Evolutionary conservation across 1,140 invertebrate genomes (phyloP).

Genomic region (Tetramorium simillimum): DNA sequence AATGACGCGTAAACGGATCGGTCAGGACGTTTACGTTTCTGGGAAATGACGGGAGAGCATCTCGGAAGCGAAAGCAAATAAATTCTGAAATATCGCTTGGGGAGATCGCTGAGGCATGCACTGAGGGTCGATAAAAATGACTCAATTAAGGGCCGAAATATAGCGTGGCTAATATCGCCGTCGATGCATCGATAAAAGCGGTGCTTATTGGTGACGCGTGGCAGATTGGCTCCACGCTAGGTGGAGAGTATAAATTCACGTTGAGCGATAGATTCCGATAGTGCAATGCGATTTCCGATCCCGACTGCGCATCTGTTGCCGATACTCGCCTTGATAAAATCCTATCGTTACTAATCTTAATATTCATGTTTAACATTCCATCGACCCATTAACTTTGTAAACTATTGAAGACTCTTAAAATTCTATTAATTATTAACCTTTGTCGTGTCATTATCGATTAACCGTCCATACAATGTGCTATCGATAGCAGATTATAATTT

Average conservation of each 20-base stretch:
- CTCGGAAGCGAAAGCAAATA: background rate
- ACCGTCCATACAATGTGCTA: background rate
- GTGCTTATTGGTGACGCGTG: conserved; percentile 44
- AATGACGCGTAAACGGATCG: background rate
- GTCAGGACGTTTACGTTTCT: background rate
- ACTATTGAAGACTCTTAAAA: background rate
- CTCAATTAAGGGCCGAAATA: conserved; percentile 64
- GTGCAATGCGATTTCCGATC: background rate
- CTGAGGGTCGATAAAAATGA: conserved; percentile 35
- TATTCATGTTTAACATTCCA: background rate
- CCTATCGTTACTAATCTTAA: conserved; percentile 8
- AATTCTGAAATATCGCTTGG: conserved; percentile 20
- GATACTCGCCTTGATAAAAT: background rate
- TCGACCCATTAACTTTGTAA: background rate
- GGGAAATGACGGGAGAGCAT: background rate
- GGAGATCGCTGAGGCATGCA: background rate
- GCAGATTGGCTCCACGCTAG: conserved; percentile 10
- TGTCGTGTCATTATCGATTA: conserved; percentile 6
- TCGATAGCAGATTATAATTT: background rate
- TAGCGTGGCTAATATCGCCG: conserved; percentile 42
- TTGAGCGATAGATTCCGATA: background rate
- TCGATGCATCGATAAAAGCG: conserved; percentile 60
- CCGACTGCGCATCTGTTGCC: background rate
- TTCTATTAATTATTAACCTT: background rate
- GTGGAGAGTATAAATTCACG: conserved; percentile 20